Evolutionary conservation across 2,113 vertebrate species (phyloP).

Genomic region (Thermophis baileyi): DNA sequence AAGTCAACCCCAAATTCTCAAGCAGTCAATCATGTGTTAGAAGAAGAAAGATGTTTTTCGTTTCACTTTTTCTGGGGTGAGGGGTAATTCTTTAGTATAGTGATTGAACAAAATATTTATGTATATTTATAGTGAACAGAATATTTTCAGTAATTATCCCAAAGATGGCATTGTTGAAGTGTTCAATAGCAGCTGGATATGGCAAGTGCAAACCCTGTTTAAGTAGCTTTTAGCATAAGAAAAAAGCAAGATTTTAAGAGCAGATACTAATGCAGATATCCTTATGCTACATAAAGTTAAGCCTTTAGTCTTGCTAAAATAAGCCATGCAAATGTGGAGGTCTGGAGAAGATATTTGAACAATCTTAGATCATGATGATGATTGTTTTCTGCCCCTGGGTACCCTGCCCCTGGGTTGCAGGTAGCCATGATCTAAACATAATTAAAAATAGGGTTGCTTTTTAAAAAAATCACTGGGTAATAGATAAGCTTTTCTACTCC

Average conservation of each 20-base stretch:
- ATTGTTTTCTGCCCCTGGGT: neutral
- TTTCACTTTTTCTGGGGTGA: neutral
- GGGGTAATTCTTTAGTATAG: neutral
- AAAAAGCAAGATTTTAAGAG: neutral
- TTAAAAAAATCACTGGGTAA: neutral
- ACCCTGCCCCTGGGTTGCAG: too few relatives aligned
- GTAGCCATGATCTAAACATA: neutral
- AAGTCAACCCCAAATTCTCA: neutral
- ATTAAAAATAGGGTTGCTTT: neutral
- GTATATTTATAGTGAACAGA: neutral
- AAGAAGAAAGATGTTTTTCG: neutral
- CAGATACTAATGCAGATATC: neutral
- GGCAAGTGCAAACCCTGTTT: neutral
- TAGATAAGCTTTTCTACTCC: neutral
- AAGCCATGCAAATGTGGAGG: neutral
- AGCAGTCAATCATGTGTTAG: neutral
- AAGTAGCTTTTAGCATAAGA: neutral
- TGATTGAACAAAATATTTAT: neutral
- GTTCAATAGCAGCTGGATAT: neutral
- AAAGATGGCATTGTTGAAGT: neutral
- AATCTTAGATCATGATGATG: neutral
- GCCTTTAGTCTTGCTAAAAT: neutral
- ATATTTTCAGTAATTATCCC: neutral
- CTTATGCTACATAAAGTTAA: neutral
- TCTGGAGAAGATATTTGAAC: neutral